A percentile compares a stretch with the other conserved stretches of the same genome.
Conservation (phyloP, 2,797 vertebrate genomes). For the Smutsia gigantea region DNA sequence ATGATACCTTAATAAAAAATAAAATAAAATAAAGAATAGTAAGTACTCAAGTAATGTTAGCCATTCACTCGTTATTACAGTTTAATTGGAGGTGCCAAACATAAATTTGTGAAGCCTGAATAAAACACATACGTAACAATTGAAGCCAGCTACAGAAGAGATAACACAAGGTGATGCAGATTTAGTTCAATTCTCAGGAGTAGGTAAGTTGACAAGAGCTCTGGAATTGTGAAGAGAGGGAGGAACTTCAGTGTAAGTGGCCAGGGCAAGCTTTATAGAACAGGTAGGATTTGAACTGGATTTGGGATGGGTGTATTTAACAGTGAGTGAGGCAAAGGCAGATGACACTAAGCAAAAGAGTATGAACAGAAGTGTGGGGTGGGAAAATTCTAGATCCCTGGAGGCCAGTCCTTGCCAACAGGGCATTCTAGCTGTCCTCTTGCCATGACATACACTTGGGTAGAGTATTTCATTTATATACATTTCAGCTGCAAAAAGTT, state of each 20-base stretch:
- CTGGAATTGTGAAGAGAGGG: neutral
- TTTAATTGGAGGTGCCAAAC: neutral
- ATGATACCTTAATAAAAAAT: no score
- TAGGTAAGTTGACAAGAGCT: neutral
- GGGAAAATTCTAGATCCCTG: neutral
- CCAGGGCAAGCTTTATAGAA: neutral
- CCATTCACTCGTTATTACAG: neutral
- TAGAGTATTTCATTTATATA: neutral
- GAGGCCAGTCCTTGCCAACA: neutral
- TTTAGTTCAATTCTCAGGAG: neutral
- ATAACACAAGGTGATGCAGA: neutral
- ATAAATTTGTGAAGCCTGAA: neutral
- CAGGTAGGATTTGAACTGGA: neutral
- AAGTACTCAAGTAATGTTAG: neutral
- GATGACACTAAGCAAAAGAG: neutral
- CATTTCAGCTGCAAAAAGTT: neutral
- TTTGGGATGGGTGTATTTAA: neutral
- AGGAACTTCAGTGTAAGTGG: neutral
- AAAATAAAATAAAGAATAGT: neutral
- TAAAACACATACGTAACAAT: neutral
- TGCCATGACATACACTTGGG: no score
- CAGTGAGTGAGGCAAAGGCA: neutral
- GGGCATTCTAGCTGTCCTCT: neutral
- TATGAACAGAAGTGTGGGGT: neutral
- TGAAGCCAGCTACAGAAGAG: neutral